Evolutionary conservation across 2,797 vertebrate species (phyloP).

Genomic region (Thamnophis elegans): DNA sequence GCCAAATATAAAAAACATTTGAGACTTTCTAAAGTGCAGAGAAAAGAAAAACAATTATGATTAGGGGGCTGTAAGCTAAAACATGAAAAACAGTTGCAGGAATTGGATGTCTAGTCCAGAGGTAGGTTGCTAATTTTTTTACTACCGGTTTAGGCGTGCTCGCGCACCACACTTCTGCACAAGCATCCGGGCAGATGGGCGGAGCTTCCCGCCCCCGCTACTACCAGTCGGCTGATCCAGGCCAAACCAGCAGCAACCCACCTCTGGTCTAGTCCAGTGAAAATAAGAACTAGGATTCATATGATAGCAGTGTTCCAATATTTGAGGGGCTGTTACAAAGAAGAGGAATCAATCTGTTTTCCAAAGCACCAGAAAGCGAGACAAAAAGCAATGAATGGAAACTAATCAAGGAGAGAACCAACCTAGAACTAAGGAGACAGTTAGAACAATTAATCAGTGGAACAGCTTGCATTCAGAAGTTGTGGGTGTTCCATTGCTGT

Average conservation of each 20-base stretch:
- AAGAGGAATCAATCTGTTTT: background rate
- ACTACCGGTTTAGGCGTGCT: too few relatives aligned
- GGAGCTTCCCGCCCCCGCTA: too few relatives aligned
- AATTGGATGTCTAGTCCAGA: background rate
- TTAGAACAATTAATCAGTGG: background rate
- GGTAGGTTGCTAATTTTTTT: too few relatives aligned
- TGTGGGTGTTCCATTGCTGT: background rate
- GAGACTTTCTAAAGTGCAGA: background rate
- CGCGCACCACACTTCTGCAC: too few relatives aligned
- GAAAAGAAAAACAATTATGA: background rate
- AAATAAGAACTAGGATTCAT: background rate
- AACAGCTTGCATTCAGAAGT: background rate
- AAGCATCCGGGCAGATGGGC: too few relatives aligned
- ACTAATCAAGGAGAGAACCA: background rate
- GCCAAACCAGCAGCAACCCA: too few relatives aligned
- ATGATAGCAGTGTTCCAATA: background rate
- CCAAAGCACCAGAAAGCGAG: background rate
- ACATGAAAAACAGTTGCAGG: background rate
- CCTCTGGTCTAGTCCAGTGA: background rate
- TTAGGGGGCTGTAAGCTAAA: background rate
- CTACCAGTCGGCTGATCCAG: too few relatives aligned
- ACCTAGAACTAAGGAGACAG: background rate
- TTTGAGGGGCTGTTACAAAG: background rate
- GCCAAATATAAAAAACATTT: background rate
- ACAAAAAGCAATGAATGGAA: background rate